These are phyloP conservation scores for Muscina levida DNA, from an alignment of 2,888 invertebrate genomes.

Conservation along the genomic window DNA sequence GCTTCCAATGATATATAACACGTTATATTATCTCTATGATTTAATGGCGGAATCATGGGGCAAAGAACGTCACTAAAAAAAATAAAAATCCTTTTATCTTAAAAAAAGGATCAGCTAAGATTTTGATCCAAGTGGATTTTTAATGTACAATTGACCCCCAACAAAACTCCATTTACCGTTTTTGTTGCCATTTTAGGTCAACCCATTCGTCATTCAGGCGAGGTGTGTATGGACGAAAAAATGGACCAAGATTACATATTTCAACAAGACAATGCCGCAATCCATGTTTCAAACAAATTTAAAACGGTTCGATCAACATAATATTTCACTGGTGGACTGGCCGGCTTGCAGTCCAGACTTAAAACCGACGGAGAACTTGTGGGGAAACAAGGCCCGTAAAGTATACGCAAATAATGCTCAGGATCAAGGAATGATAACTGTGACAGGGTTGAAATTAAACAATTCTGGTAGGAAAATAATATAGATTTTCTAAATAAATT, in stretches of 20 bases:
- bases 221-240: conserved; percentile 17
- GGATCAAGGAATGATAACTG: not conserved
- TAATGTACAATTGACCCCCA: too few relatives aligned
- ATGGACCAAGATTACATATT: conserved; percentile 15
- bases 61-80: too few relatives aligned
- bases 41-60: too few relatives aligned
- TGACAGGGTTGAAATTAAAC: not conserved
- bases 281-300: conserved; percentile 14
- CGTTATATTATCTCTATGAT: too few relatives aligned
- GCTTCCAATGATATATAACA: too few relatives aligned
- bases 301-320: conserved; percentile 36
- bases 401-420: conserved; percentile 30
- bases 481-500: not conserved
- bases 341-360: conserved; percentile 39
- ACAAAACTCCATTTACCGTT: too few relatives aligned
- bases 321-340: conserved; percentile 45
- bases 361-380: conserved; percentile 43
- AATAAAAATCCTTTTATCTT: too few relatives aligned
- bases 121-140: too few relatives aligned
- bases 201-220: too few relatives aligned
- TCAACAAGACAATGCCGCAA: conserved; percentile 41
- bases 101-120: too few relatives aligned
- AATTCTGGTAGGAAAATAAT: conserved; percentile 1
- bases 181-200: too few relatives aligned
- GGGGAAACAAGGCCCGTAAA: conserved; percentile 13